These are phyloP conservation scores for Tokudaia muenninki DNA, from an alignment of 2,797 vertebrate species.

Conservation along the genomic window DNA sequence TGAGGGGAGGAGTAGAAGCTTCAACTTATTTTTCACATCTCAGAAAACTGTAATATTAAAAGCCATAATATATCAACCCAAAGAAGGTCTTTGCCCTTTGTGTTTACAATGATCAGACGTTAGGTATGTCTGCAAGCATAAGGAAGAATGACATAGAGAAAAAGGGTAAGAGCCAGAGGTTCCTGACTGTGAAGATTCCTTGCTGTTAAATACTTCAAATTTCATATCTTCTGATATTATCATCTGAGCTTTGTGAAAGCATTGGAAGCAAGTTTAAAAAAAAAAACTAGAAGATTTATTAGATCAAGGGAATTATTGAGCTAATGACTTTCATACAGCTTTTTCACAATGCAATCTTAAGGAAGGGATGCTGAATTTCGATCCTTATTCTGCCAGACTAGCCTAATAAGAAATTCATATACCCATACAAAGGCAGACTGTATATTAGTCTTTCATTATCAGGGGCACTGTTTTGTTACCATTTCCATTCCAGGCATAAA, in stretches of 20 bases:
- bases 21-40: background rate
- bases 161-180: background rate
- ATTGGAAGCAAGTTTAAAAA: background rate
- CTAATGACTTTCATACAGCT: background rate
- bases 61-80: background rate
- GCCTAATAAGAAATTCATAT: background rate
- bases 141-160: background rate
- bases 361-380: background rate
- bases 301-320: background rate
- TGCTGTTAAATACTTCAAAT: background rate
- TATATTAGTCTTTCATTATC: background rate
- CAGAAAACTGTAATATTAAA: background rate
- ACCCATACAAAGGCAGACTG: background rate
- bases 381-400: background rate
- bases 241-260: background rate
- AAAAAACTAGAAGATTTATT: background rate
- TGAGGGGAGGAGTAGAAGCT: rapidly evolving
- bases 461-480: background rate
- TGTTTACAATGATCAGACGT: background rate
- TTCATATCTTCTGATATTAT: background rate
- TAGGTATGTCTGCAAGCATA: background rate
- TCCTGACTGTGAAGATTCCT: background rate
- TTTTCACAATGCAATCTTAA: background rate
- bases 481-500: background rate
- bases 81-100: background rate